Base-by-base conservation (phyloP, 2,888 invertebrate species). In the Nymphalis polychloros region DNA sequence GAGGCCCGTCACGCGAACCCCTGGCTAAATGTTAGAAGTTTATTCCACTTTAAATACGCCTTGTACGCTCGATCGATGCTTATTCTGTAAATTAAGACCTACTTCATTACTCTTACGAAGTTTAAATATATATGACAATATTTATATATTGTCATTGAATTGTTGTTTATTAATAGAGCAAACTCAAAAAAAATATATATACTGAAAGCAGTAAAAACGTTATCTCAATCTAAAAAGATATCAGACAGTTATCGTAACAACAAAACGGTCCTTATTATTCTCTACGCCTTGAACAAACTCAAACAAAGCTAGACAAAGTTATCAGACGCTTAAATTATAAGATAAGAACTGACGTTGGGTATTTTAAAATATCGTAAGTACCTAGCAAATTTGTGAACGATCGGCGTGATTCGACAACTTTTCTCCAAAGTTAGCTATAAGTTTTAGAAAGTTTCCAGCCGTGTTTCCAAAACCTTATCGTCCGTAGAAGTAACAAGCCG, bases 321-420 rank as follows among this genome's bases (percentile, higher is more conserved):
- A 67, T 67, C 55, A 72, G 64, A 69, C 67, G 55, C 35, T 67
- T 63, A 75, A 75, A 63, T 84, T 76, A 60, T 64, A 68, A 81
- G 89, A 88, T 90, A 90, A 88, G 84, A 82, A 78, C 79, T 79
- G 82, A 79, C 79, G 81, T 76, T 79, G 78, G 81, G 79, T 86
- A 87, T 87, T 89, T 90, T 89, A 86, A 90, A 90, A 89, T 89
- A 86, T 88, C 83, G 83, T 81, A 82, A 86, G 89, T 89, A 76
- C 71, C 75, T 76, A 86, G 87, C 90, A 89, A 90, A 90, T 90
- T 90, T 88, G 86, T 85, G 83, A 88, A 84, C 87, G 89, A 90
- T 89, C 86, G 87, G 82, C 87, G 85, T 86, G 89, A 90, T 91
- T 90, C 88, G 84, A 84, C 87, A 90, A 90, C 86, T 88, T 88